phyloP scores from a whole-genome alignment of 2,113 vertebrate genomes.

The Psephotus haematonotus region DNA sequence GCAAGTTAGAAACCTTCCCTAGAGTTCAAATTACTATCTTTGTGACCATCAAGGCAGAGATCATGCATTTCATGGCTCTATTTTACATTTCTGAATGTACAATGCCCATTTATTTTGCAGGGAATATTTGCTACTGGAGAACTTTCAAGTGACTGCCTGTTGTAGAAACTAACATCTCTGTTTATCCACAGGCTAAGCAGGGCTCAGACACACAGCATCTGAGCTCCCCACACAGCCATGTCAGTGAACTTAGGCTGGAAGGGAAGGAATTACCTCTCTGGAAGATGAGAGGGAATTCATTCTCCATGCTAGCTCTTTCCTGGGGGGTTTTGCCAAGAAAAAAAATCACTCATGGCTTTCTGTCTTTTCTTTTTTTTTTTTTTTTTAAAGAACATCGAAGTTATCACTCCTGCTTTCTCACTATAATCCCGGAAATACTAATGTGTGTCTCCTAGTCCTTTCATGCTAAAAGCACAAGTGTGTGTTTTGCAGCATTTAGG shows the following conservation, averaged over 20 bases:
- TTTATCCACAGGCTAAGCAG: slow-evolving; percentile 34
- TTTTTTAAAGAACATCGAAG: slow-evolving; percentile 11
- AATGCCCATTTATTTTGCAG: not conserved
- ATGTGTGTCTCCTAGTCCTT: slow-evolving; percentile 30
- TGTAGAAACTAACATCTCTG: not conserved
- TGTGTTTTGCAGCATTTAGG: slow-evolving; percentile 10
- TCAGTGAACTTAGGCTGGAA: not conserved
- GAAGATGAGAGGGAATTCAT: slow-evolving; percentile 27
- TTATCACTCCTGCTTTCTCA: slow-evolving; percentile 52
- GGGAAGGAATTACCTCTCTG: not conserved
- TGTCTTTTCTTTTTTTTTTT: not conserved
- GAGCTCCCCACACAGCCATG: not conserved
- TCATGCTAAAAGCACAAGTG: slow-evolving; percentile 43
- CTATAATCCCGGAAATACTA: slow-evolving; percentile 53
- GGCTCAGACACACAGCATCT: not conserved
- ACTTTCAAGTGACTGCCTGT: not conserved
- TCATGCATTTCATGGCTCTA: rapidly evolving
- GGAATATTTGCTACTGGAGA: not conserved
- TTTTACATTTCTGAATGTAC: not conserved
- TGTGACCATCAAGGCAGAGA: rapidly evolving
- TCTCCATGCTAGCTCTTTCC: slow-evolving; percentile 42
- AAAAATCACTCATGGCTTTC: not conserved
- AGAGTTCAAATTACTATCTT: not conserved
- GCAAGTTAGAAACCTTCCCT: not conserved
- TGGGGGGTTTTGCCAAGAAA: not conserved